Percentiles rank a stretch among this genome's conserved stretches.
phyloP scores from a whole-genome alignment of 2,113 vertebrate species.

The Felis chaus region DNA sequence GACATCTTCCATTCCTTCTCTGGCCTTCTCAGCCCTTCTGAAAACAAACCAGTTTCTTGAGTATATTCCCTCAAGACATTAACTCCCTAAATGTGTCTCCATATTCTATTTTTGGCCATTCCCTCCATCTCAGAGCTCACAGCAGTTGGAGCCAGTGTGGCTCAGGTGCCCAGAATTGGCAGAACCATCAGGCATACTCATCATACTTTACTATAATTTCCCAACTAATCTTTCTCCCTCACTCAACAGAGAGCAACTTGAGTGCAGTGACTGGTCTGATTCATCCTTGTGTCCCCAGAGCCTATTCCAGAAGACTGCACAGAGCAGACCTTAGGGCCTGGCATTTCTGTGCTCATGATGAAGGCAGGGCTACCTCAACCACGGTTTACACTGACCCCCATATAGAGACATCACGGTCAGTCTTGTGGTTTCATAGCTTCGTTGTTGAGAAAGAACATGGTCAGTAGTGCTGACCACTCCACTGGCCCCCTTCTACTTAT shows the following conservation, averaged over 20 bases:
- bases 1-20: background rate
- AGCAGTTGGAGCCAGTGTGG: background rate
- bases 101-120: background rate
- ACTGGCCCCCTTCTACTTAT: background rate
- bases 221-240: background rate
- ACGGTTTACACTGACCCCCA: background rate
- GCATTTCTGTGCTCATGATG: background rate
- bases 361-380: background rate
- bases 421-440: background rate
- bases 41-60: background rate
- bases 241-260: background rate
- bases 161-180: background rate
- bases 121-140: background rate
- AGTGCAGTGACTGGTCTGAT: background rate
- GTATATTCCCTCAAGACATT: background rate
- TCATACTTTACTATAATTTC: background rate
- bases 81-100: background rate
- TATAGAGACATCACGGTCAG: background rate
- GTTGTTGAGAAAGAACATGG: background rate
- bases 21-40: background rate
- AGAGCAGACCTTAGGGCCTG: background rate
- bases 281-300: background rate
- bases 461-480: background rate
- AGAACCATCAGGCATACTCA: background rate
- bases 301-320: background rate